Base-by-base conservation (phyloP, 2,888 invertebrate species). In the Cerceris ruficornis region DNA sequence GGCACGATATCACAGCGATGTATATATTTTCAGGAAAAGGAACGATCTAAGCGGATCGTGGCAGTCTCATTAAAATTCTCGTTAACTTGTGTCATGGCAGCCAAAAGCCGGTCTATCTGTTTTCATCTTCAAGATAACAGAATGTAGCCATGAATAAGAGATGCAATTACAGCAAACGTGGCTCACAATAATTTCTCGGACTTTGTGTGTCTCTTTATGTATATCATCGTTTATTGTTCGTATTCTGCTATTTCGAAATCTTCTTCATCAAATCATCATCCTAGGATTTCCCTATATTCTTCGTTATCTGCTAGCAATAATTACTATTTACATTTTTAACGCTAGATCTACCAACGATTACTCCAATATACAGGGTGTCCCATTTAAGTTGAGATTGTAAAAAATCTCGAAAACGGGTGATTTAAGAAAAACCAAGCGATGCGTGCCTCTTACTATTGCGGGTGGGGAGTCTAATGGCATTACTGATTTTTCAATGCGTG, bases 101-200 rank as follows among this genome's bases (percentile, higher is more conserved):
- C 46, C 75, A 75, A 75, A 70, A 65, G 70, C 65, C 52, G n/a
- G 13, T 13, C 55, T 46, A 8, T 66, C 28, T 46, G 46, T 57
- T 66, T 58, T 46, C 46, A 52, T 66, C 55, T 46, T 41, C 55
- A 65, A 69, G 60, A 42, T 58, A 74, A 60, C 57, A 55, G 61
- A 58, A 59, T 62, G 55, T 58, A 59, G 64, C 28, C 68, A 78
- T 71, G 81, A 81, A 81, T 81, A 81, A 82, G 72, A 61, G 74
- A 78, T 75, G 75, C 78, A 81, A 78, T 81, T 78, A 75, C 69
- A 39, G 14, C 65, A 65, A 72, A 68, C 72, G 72, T 15, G 67
- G 72, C 67, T 69, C 42, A 64, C 72, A 67, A 78, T 80, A 62
- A 73, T 68, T 72, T 60, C 17, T 17, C 28, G 2, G 8, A 7